Evolutionary conservation across 2,113 vertebrate species (phyloP).

Genomic region (Polypterus bichir): DNA sequence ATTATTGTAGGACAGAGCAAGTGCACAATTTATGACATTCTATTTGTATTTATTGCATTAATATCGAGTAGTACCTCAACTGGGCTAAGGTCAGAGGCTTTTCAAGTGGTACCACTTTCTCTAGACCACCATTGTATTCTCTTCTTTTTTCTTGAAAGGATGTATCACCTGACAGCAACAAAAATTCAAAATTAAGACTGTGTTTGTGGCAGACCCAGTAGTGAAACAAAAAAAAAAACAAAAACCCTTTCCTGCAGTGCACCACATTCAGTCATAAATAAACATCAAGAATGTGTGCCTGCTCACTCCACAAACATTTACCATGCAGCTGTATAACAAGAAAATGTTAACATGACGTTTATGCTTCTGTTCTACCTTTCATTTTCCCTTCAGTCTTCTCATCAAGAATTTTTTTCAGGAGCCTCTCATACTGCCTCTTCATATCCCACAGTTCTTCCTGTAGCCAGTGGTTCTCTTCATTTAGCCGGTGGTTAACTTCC

Average conservation of each 20-base stretch:
- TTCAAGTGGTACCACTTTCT: too few species aligned
- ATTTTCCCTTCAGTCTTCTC: background rate
- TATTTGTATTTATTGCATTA: too few species aligned
- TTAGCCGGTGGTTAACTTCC: conserved; percentile 18
- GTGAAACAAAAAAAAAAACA: background rate
- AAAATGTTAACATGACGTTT: too few species aligned
- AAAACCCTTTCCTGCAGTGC: background rate
- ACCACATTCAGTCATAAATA: too few species aligned
- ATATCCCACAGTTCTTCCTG: conserved; percentile 25
- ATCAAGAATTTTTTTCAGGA: conserved; percentile 5
- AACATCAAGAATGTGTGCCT: too few species aligned
- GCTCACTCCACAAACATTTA: too few species aligned
- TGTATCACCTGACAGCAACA: background rate
- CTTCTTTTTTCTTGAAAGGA: background rate
- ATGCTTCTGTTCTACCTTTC: conserved; percentile 2
- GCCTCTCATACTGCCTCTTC: conserved; percentile 17
- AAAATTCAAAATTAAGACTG: conserved; percentile 1
- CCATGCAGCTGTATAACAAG: too few species aligned
- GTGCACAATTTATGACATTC: too few species aligned
- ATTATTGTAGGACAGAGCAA: too few species aligned
- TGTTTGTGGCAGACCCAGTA: background rate
- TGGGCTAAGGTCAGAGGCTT: too few species aligned
- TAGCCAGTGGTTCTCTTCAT: conserved; percentile 24
- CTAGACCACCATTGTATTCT: too few species aligned
- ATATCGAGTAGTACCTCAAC: too few species aligned